A percentile compares a stretch with the other conserved stretches of the same genome.
Evolutionary conservation across 2,797 vertebrate genomes (phyloP).

Genomic region (Eleutherodactylus coqui): DNA sequence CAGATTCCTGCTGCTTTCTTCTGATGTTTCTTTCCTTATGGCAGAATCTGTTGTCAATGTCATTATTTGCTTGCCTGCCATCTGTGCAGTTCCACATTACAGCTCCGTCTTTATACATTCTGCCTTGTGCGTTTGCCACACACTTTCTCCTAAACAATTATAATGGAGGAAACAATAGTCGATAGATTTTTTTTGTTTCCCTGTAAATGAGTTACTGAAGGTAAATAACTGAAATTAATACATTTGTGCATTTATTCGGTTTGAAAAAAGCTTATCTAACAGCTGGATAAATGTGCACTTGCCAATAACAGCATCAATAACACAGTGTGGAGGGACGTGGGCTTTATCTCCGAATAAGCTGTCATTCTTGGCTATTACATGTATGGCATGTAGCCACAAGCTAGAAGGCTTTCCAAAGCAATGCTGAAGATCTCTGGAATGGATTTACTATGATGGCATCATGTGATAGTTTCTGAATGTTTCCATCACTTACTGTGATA

Average conservation of each 20-base stretch:
- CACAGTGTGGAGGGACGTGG: background rate
- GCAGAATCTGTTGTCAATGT: slow-evolving; percentile 58
- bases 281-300: slow-evolving; percentile 4
- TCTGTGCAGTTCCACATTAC: slow-evolving; percentile 52
- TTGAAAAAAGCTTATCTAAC: background rate
- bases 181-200: background rate
- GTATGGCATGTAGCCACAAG: background rate
- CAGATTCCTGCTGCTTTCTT: slow-evolving; percentile 52
- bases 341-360: slow-evolving; percentile 5
- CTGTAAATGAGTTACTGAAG: background rate
- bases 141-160: slow-evolving; percentile 22
- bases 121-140: background rate
- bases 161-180: background rate
- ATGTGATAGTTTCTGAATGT: background rate
- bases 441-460: background rate
- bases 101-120: slow-evolving; percentile 24
- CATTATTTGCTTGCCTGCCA: slow-evolving; percentile 59
- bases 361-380: background rate
- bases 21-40: slow-evolving; percentile 55
- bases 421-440: background rate
- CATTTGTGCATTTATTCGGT: background rate
- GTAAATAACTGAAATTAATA: background rate
- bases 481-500: background rate
- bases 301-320: slow-evolving; percentile 22
- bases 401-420: slow-evolving; percentile 7